Conservation (phyloP, 2,888 invertebrate species). For the Eulithis testata region DNA sequence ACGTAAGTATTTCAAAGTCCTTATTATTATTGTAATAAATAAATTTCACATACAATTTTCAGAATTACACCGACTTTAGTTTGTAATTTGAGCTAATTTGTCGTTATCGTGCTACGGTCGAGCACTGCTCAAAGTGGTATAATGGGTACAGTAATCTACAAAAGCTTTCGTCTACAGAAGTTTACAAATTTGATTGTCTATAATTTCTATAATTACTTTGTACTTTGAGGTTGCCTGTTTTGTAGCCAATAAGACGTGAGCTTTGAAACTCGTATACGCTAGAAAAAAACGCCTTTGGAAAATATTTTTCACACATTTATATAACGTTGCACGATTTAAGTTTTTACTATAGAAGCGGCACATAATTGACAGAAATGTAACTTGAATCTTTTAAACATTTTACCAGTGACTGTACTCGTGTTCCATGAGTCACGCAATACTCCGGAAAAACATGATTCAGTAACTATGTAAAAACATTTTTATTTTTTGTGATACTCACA, state of each 20-base stretch:
- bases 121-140: slow-evolving; percentile 6
- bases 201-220: no score
- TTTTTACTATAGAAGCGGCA: no score
- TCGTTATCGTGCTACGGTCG: slow-evolving; percentile 38
- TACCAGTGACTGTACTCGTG: slow-evolving; percentile 7
- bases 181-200: no score
- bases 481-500: slow-evolving; percentile 8
- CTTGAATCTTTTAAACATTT: slow-evolving; percentile 1
- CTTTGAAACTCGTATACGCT: no score
- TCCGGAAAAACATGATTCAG: slow-evolving; percentile 20
- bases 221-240: no score
- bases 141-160: slow-evolving; percentile 12
- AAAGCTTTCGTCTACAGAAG: neutral
- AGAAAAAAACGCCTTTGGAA: no score
- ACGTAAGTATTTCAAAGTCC: slow-evolving; percentile 16
- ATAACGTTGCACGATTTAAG: no score
- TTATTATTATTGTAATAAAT: slow-evolving; percentile 7
- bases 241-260: no score
- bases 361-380: neutral
- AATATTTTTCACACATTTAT: no score
- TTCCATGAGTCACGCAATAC: slow-evolving; percentile 20
- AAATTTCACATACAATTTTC: slow-evolving; percentile 31
- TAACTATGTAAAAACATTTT: slow-evolving; percentile 2
- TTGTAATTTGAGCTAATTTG: slow-evolving; percentile 45
- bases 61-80: slow-evolving; percentile 37